Conservation (phyloP, 2,888 invertebrate species). For the Torymus tubicola region DNA sequence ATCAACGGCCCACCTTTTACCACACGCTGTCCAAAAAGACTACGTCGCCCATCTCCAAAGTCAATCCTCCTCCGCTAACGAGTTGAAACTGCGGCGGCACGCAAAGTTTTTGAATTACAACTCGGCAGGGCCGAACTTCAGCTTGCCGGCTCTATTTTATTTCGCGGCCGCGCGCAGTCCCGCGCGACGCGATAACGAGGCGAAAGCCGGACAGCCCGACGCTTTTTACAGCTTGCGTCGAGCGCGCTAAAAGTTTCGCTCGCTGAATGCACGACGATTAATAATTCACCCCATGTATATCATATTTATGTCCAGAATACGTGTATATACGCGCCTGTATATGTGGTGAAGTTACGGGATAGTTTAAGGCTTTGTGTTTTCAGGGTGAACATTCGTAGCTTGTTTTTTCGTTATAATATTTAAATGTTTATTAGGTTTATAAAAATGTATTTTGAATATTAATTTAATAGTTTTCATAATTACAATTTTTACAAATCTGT, state of each 20-base stretch:
- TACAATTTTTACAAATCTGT: no score
- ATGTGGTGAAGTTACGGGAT: neutral
- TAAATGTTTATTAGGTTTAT: no score
- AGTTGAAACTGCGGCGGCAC: slow-evolving; percentile 34
- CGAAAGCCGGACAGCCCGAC: neutral
- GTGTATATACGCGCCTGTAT: neutral
- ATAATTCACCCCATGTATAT: neutral
- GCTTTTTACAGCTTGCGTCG: neutral
- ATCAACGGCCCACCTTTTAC: no score
- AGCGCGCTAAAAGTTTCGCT: slow-evolving; percentile 3
- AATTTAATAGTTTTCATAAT: no score
- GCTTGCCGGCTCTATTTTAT: no score
- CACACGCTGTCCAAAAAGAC: neutral
- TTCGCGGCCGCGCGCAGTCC: no score
- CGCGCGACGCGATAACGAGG: no score
- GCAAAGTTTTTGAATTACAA: slow-evolving; percentile 53
- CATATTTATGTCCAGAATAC: no score
- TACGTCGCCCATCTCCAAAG: slow-evolving; percentile 21
- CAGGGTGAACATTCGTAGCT: no score
- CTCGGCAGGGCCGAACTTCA: slow-evolving; percentile 31
- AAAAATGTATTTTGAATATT: no score
- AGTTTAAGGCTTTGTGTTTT: no score
- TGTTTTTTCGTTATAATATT: no score
- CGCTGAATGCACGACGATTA: slow-evolving; percentile 2
- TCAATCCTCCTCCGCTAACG: slow-evolving; percentile 39